Evolutionary conservation across 2,797 vertebrate species (phyloP).

Genomic region (Alosa sapidissima): DNA sequence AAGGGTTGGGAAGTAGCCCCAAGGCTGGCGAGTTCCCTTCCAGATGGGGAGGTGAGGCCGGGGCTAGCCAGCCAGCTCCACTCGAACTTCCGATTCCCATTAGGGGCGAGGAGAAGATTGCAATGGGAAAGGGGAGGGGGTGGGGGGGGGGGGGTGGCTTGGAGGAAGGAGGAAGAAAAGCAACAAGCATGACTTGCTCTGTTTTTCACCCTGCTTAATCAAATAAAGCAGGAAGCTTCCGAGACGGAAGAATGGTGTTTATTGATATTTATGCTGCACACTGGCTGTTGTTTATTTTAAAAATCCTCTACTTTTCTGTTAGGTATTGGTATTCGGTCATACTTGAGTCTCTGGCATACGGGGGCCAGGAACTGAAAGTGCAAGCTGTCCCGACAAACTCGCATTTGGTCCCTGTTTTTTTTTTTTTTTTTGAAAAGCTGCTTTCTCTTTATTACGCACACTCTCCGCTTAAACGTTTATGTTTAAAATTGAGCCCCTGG

Average conservation of each 20-base stretch:
- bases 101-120: slow-evolving; percentile 87
- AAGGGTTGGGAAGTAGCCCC: slow-evolving; percentile 99
- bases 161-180: slow-evolving; percentile 94
- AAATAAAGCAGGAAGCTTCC: slow-evolving; percentile 97
- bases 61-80: slow-evolving; percentile 93
- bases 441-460: slow-evolving; percentile 10
- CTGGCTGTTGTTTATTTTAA: slow-evolving; percentile 71
- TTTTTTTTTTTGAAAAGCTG: background rate
- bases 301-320: slow-evolving; percentile 53
- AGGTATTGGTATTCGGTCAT: background rate
- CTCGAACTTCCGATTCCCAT: slow-evolving; percentile 98
- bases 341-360: background rate
- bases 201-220: slow-evolving; percentile 95
- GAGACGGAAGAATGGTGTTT: slow-evolving; percentile 96
- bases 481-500: slow-evolving; percentile 63
- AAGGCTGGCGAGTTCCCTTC: slow-evolving; percentile 97
- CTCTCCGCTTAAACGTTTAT: slow-evolving; percentile 52
- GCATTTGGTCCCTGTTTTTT: too few species aligned
- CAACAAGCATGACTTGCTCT: slow-evolving; percentile 95
- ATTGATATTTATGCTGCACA: slow-evolving; percentile 83
- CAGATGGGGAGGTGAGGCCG: slow-evolving; percentile 99
- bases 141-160: slow-evolving; percentile 38
- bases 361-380: background rate
- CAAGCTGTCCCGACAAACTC: background rate
- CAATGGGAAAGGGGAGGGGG: slow-evolving; percentile 65